These are phyloP conservation scores for Sphenodon punctatus DNA, from an alignment of 2,797 vertebrate species.

Conservation along the genomic window DNA sequence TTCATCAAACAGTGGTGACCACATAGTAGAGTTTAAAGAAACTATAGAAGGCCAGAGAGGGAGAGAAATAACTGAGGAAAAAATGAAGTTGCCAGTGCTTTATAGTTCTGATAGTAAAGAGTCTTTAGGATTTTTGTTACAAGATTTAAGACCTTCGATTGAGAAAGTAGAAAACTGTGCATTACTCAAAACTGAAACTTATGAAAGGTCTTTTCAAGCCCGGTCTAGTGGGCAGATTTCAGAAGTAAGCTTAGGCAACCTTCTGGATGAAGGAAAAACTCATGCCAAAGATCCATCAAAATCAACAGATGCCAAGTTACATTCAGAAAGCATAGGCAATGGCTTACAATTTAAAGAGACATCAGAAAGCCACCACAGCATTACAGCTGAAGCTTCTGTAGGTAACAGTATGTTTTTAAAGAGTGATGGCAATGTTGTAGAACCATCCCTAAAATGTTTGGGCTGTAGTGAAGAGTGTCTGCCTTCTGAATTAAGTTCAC, in stretches of 20 bases:
- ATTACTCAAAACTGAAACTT: not conserved
- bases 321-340: not conserved
- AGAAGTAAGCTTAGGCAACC: not conserved
- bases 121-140: not conserved
- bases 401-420: not conserved
- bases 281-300: not conserved
- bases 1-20: not conserved
- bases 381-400: accelerated
- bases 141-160: constrained; percentile 7
- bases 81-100: not conserved
- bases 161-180: not conserved
- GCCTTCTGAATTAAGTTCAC: constrained; percentile 19
- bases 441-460: not conserved
- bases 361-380: not conserved
- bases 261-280: constrained; percentile 15
- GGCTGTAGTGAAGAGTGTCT: not conserved
- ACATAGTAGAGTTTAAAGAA: not conserved
- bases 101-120: constrained; percentile 5
- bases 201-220: not conserved
- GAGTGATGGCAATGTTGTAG: constrained; percentile 1
- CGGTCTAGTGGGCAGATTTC: constrained; percentile 18
- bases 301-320: not conserved
- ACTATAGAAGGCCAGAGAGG: not conserved
- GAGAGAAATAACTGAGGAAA: not conserved
- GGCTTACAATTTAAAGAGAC: not conserved